Base-by-base conservation (phyloP, 2,113 vertebrate genomes). In the Blennius ocellaris region DNA sequence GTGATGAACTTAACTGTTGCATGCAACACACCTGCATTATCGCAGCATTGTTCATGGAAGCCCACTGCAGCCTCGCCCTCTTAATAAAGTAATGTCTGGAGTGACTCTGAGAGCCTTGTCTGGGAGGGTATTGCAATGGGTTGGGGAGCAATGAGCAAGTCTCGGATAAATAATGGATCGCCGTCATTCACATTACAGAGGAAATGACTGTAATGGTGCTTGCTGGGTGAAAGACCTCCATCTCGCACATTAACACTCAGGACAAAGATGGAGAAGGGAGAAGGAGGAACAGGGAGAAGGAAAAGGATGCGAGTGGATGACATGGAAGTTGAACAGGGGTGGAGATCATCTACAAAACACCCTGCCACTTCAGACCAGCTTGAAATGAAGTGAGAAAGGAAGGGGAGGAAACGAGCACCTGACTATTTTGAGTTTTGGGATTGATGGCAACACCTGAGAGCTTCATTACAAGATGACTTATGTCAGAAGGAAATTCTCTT, bases 161-260 rank as follows among this genome's bases (percentile, higher is more conserved):
- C 88, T 89, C 86, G 90, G 89, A 93, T 93, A 93, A 94, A 93
- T 94, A 94, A 94, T 93, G 91, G 90, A 93, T 91, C 56, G 74
- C 89, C 87, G 88, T 90, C 89, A 91, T 92, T 92, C 90, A 92
- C 88, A 93, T 93, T 93, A 92, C 67, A 84, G 88, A 93, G 93
- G 93, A 94, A 93, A 94, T 93, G 87, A 93, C 89, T 90, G 82
- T 93, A 94, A 94, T 93, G 89, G 89, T 83, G 83, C 87, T 82
- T 78, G 84, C 81, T 62, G 87, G 87, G 87, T 87, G 90, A 92
- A 84, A 92, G 90, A 92, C 83, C 88, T 91, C 91, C 88, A 90
- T 93, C 91, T 72, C 91, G 85, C 88, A 87, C 90, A 93, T 92
- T 91, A 93, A 92, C 84, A 85, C 88, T 86, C 75, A 81, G 87